Base-by-base conservation (phyloP, 2,113 vertebrate genomes). In the Cairina moschata region DNA sequence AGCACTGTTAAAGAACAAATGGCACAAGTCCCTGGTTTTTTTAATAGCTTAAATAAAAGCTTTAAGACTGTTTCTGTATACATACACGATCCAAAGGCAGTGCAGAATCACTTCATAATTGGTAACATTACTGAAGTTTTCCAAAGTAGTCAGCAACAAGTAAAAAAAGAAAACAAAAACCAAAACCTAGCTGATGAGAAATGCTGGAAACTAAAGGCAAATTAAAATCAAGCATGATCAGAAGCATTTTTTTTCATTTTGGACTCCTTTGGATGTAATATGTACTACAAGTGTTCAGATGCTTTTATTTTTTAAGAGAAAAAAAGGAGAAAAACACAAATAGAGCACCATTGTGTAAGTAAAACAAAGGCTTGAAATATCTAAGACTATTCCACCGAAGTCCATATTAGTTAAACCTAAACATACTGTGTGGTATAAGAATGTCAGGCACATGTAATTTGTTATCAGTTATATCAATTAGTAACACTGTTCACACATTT, bases 1-100 rank as follows among this genome's bases (percentile, higher is more conserved):
- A 98, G 98, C 98, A 99, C 98, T 99, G 98, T 97, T 97, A 97
- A 97, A 98, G 98, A 97, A 97, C 98, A 98, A 97, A 98, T 98
- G 98, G 98, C 98, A 98, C 98, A 96, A 97, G 98, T 98, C 98
- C 98, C 98, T 98, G 98, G 97, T 98, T 98, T 98, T 98, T 98
- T 98, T 97, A 96, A 98, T 98, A 98, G 98, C 98, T 98, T 98
- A 97, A 97, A 97, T 96, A 94, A 97, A 97, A 98, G 93, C 95
- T 97, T 97, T 95, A 96, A 95, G 97, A 94, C 97, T 97, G 96
- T 96, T 97, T 97, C 97, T 96, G 96, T 97, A 98, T 95, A 96
- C 96, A 98, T 96, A 97, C 96, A 97, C 97, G 96, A 98, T 97
- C 98, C 97, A 97, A 97, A 97, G 98, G 98, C 98, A 98, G 98